Evolutionary conservation across 2,888 invertebrate genomes (phyloP).

Genomic region (Aleiodes testaceus): DNA sequence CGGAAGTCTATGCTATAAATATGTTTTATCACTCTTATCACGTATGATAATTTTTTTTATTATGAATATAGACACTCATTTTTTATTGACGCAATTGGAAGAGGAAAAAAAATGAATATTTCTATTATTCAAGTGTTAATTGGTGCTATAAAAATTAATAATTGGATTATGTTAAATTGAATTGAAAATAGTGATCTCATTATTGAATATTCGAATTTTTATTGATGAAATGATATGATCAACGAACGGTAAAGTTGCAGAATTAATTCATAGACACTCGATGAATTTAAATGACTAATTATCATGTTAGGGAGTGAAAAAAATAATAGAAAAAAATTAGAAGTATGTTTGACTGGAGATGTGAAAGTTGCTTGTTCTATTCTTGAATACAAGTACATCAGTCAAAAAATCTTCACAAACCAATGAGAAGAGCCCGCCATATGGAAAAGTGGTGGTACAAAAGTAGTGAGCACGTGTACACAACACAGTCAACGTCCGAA

Average conservation of each 20-base stretch:
- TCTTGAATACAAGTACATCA: neutral
- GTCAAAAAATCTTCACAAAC: neutral
- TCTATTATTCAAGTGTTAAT: too few species aligned
- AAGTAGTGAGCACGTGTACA: constrained; percentile 20
- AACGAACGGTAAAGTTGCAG: constrained; percentile 15
- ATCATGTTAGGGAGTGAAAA: neutral
- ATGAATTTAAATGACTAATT: neutral
- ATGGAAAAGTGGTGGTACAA: constrained; percentile 26
- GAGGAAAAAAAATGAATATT: neutral
- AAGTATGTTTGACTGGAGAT: neutral
- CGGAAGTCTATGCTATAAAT: too few species aligned
- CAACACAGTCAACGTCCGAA: constrained; percentile 26
- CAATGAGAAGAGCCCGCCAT: constrained; percentile 8
- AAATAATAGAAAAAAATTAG: neutral
- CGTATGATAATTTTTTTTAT: neutral
- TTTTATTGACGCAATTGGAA: neutral
- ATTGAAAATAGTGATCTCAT: too few species aligned
- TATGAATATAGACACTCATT: neutral
- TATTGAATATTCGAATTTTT: neutral
- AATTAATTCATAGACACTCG: neutral
- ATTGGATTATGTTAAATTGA: too few species aligned
- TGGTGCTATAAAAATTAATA: too few species aligned
- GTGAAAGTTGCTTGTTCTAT: neutral
- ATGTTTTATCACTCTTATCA: too few species aligned
- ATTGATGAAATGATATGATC: constrained; percentile 11